These are phyloP conservation scores for Diceros bicornis DNA, from an alignment of 2,797 vertebrate genomes.

Conservation along the genomic window DNA sequence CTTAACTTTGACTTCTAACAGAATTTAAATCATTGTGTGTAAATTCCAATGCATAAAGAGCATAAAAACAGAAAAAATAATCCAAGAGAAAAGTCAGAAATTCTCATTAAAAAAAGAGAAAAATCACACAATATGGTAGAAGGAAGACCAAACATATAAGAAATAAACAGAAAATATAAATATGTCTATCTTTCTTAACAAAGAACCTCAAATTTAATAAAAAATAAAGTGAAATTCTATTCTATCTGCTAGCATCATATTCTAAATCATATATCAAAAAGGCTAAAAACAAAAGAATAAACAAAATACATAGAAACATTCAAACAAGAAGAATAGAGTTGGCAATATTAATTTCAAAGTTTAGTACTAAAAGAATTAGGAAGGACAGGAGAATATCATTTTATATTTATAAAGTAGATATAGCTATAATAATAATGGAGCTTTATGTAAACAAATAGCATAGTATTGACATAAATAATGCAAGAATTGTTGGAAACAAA, in stretches of 20 bases:
- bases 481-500: constrained; percentile 46
- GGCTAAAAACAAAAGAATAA: constrained; percentile 32
- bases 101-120: neutral
- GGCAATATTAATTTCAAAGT: constrained; percentile 50
- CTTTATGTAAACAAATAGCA: constrained; percentile 10
- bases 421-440: constrained; percentile 50
- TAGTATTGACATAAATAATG: constrained; percentile 63
- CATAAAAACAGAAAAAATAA: neutral
- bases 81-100: neutral
- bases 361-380: constrained; percentile 46
- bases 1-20: neutral
- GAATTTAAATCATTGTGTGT: neutral
- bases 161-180: neutral
- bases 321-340: constrained; percentile 1
- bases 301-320: constrained; percentile 17
- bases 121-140: neutral
- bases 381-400: neutral
- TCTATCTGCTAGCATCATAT: neutral
- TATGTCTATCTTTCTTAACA: neutral
- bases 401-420: constrained; percentile 25
- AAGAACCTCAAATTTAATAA: neutral
- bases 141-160: neutral
- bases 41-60: neutral
- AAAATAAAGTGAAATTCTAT: neutral
- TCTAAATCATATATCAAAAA: constrained; percentile 31